Conservation (phyloP, 1,140 invertebrate genomes). For the Heliconius congener region DNA sequence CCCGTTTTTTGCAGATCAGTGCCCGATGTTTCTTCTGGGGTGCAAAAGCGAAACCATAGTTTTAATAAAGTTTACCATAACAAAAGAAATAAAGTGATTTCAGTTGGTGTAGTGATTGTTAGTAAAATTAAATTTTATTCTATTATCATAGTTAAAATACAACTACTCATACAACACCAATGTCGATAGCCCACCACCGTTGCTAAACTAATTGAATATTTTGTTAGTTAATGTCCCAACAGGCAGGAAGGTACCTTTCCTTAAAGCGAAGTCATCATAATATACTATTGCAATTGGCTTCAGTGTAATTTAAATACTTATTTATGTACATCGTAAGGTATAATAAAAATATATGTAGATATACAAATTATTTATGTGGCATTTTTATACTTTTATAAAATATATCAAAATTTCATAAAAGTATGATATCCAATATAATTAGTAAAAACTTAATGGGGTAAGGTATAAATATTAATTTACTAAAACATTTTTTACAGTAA, state of each 20-base stretch:
- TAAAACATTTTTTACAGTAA: background rate
- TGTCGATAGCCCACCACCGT: constrained; percentile 67
- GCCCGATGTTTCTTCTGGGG: constrained; percentile 77
- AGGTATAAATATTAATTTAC: background rate
- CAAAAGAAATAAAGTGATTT: constrained; percentile 25
- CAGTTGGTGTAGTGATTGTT: constrained; percentile 39
- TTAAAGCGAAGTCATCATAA: constrained; percentile 76
- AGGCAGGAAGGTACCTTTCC: constrained; percentile 82
- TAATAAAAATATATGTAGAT: constrained; percentile 19
- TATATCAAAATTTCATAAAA: background rate
- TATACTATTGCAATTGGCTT: constrained; percentile 41
- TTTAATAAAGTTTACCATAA: constrained; percentile 36
- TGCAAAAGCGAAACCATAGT: constrained; percentile 76
- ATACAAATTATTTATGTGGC: constrained; percentile 1
- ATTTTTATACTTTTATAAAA: constrained; percentile 22
- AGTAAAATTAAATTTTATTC: constrained; percentile 35
- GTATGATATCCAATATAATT: background rate
- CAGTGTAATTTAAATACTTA: constrained; percentile 29
- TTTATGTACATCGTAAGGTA: constrained; percentile 19
- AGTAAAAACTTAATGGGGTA: background rate
- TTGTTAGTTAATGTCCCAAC: constrained; percentile 78
- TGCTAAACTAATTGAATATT: constrained; percentile 50
- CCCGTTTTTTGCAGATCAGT: constrained; percentile 77
- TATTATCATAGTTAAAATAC: constrained; percentile 55
- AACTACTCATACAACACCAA: constrained; percentile 51